phyloP scores from a whole-genome alignment of 2,113 vertebrate species.

The Peromyscus polionotus region DNA sequence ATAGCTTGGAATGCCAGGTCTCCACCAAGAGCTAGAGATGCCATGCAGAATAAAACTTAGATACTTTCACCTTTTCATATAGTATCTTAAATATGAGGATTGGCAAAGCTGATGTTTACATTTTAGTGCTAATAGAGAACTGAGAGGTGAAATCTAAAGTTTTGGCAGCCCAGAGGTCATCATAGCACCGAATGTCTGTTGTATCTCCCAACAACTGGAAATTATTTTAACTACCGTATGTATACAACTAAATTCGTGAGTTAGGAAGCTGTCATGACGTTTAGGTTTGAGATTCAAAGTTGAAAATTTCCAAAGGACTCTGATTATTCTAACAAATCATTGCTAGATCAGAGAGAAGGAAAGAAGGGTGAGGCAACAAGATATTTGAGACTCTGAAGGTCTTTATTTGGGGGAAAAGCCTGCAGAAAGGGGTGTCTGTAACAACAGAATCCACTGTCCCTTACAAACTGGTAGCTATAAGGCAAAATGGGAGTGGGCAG shows the following conservation, averaged over 20 bases:
- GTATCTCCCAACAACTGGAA: not conserved
- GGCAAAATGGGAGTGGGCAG: not conserved
- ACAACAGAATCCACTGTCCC: not conserved
- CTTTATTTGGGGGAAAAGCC: not conserved
- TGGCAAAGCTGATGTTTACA: not conserved
- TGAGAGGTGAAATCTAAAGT: not conserved
- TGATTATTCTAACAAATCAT: constrained; percentile 39
- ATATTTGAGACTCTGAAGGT: not conserved
- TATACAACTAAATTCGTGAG: not conserved
- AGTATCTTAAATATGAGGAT: not conserved
- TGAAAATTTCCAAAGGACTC: not conserved
- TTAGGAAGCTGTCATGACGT: not conserved
- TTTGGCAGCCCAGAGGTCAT: not conserved
- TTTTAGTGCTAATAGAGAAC: not conserved
- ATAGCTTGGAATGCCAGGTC: not conserved
- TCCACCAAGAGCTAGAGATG: not conserved
- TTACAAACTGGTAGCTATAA: not conserved
- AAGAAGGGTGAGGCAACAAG: not conserved
- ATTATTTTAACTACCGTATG: not conserved
- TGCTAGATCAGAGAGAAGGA: not conserved
- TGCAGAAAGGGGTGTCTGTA: not conserved
- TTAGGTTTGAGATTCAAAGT: not conserved
- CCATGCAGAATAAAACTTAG: not conserved
- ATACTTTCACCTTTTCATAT: not conserved
- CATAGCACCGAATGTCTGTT: not conserved